Conservation (phyloP, 2,888 invertebrate genomes). For the Tromatobia lineatoria region DNA sequence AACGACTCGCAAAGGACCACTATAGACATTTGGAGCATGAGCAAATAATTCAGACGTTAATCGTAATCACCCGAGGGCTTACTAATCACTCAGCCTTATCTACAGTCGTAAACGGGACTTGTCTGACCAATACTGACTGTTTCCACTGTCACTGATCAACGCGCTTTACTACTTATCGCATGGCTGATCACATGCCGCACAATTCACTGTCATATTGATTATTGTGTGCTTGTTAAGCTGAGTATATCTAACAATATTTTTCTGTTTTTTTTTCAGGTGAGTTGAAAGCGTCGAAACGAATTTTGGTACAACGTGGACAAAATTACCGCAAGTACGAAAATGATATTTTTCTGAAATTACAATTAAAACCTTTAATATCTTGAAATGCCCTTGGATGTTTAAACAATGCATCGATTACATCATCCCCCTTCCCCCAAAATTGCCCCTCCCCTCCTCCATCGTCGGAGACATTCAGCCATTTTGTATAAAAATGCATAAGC, state of each 20-base stretch:
- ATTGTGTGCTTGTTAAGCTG: no score
- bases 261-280: constrained; percentile 10
- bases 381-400: no score
- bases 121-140: neutral
- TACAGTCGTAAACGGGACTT: neutral
- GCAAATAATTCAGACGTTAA: constrained; percentile 70
- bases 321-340: neutral
- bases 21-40: constrained; percentile 63
- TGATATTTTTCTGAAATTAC: neutral
- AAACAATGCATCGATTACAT: no score
- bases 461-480: no score
- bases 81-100: neutral
- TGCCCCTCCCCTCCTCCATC: no score
- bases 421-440: no score
- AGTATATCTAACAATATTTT: neutral
- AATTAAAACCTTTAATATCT: no score
- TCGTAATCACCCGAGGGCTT: constrained; percentile 70
- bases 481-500: no score
- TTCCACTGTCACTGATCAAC: neutral
- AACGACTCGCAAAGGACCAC: constrained; percentile 39
- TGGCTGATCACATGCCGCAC: no score
- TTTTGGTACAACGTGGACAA: neutral
- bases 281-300: neutral
- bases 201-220: neutral
- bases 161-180: neutral